Evolutionary conservation across 2,888 invertebrate genomes (phyloP), one percentile per base, ranked within the genome.

Genomic region (Drosophila crucigera): DNA sequence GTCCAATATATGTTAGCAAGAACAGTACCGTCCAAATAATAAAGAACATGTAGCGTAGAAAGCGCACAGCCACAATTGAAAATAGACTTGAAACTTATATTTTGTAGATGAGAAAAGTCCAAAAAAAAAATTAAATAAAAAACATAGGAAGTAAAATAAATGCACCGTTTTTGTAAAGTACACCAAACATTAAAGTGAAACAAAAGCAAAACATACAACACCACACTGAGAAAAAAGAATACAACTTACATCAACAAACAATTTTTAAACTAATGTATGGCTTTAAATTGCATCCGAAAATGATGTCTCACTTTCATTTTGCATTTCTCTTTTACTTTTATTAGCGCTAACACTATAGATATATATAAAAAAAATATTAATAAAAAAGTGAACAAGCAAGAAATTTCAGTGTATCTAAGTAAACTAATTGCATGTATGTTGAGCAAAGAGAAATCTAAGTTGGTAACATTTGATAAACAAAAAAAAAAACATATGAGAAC

Each of bases 1-100:
- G 69, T 71, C 68, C 50, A 69, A 75, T 62, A 75, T 62, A 55
- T 47, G 3, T 43, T 79, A 79, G 69, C 25, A 52, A 83, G 69
- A 77, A 78, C 73, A 82, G 81, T 86, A 87, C 86, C 86, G 86
- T 87, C 86, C 86, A 87, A 53, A 50, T 28, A n/a, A 74, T 59
- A 37, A 53, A 74, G 39, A 68, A 67, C 54, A 49, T 54, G 47
- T 83, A 83, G 83, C 68, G 64, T 84, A 83, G 80, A 49, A 59
- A 59, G 47, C 61, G 70, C 74, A 75, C 63, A 66, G 61, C 79
- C 78, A 78, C 58, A 62, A 68, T 68, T 65, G 52, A 69, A 68
- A 62, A 68, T 77, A 80, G 80, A 80, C 65, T 83, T 85, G 58
- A 72, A 66, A 70, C 54, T 80, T 80, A 78, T 82, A 63, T 71